Conservation (phyloP, 2,888 invertebrate genomes). For the Nycteola revayana region DNA sequence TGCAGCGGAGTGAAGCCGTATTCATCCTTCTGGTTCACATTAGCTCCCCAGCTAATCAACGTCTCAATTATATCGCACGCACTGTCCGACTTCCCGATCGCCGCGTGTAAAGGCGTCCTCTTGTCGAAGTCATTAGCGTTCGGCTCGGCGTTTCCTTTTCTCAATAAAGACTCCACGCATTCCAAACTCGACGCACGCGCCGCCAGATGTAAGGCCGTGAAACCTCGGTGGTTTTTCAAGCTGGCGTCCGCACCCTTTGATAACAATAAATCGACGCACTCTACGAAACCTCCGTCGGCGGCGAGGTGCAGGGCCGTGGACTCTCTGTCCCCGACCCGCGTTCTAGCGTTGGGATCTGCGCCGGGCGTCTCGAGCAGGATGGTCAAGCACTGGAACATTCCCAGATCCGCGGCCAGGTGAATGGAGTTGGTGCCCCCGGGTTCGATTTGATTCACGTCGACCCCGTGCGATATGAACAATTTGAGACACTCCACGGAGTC, state of each 20-base stretch:
- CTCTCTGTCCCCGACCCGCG: constrained; percentile 86
- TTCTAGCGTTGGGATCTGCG: constrained; percentile 86
- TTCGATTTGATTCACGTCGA: constrained; percentile 88
- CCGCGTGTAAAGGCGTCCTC: constrained; percentile 91
- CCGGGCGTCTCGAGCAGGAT: constrained; percentile 88
- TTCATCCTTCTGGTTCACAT: constrained; percentile 91
- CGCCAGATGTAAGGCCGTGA: constrained; percentile 93
- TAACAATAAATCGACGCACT: constrained; percentile 89
- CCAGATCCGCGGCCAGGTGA: constrained; percentile 91
- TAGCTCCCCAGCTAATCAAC: constrained; percentile 89
- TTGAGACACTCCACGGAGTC: constrained; percentile 90
- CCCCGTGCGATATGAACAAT: constrained; percentile 88
- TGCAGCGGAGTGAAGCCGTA: constrained; percentile 94
- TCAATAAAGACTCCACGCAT: constrained; percentile 88
- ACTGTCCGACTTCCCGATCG: constrained; percentile 90
- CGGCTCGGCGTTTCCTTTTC: constrained; percentile 89
- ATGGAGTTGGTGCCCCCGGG: constrained; percentile 90
- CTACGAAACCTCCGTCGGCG: constrained; percentile 92
- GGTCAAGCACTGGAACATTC: constrained; percentile 87
- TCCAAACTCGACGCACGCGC: constrained; percentile 90
- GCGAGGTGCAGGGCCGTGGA: constrained; percentile 92
- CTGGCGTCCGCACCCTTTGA: constrained; percentile 89
- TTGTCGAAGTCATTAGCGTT: constrained; percentile 91
- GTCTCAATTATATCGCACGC: constrained; percentile 91
- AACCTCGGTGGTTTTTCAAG: constrained; percentile 88